Evolutionary conservation across 2,888 invertebrate species (phyloP), one percentile per base, ranked within the genome.

Genomic region (Pseudanteris insignis): DNA sequence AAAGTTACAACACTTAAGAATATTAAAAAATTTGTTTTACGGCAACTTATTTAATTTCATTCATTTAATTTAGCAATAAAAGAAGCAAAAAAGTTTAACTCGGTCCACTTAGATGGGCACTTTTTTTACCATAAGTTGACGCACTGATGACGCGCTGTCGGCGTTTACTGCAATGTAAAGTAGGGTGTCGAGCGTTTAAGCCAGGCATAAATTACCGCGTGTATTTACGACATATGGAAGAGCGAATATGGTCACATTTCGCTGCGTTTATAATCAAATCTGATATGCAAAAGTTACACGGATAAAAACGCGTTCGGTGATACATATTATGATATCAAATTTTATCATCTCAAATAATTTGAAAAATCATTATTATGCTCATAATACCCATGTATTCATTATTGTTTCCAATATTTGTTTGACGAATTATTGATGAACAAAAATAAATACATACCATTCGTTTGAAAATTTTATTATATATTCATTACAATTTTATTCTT

Each of bases 101-200:
- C 46, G 36, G 9, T 15, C 50, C 53, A 59, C 25, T 59, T 59
- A 59, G 43, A 46, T 26, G 46, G 9, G 5, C 30, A 30, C 33
- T n/a, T 26, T 26, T 18, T 54, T 41, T 37, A 18, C 8, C 41
- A 37, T 41, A 54, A 47, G 47, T 54, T 54, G 54, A 60, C 43
- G 32, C 38, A 36, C 28, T 43, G 53, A 60, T 53, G 60, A 53
- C 53, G 53, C 36, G 60, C 28, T 48, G 60, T 64, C 48, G 47
- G 43, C 36, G 40, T 58, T 51, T 36, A 60, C 36, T 53, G 44
- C 26, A 38, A 38, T 63, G 59, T 28, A 64, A 67, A 67, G 66
- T 67, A 60, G 71, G 69, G 70, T 70, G 75, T 73, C 65, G 72
- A 70, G 70, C 75, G 72, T 77, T 77, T 77, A 75, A 62, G 61